phyloP scores from a whole-genome alignment of 2,797 vertebrate species.

The Setipinna tenuifilis region DNA sequence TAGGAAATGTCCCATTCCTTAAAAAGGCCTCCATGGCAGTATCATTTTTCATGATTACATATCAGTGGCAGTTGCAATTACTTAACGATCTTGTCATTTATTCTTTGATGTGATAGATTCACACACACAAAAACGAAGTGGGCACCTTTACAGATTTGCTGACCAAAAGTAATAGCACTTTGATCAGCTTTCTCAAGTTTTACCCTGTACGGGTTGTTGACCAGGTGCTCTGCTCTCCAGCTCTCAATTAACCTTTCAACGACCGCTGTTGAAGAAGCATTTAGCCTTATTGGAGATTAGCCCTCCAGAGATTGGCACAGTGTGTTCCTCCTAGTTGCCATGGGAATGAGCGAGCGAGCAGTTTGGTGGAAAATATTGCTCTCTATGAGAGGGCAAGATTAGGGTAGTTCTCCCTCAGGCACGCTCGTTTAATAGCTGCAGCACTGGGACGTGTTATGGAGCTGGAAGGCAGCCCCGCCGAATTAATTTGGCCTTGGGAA shows the following conservation, averaged over 20 bases:
- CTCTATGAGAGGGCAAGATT: conserved; percentile 10
- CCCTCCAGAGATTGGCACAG: conserved; percentile 10
- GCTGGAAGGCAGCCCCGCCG: neutral
- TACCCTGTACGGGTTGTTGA: neutral
- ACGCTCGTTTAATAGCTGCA: neutral
- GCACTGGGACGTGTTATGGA: conserved; percentile 9
- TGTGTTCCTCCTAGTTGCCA: conserved; percentile 7
- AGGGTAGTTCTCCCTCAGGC: conserved; percentile 7
- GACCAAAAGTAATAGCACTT: neutral
- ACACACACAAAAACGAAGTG: neutral
- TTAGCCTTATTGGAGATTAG: conserved; percentile 20
- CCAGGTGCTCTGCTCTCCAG: neutral
- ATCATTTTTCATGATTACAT: neutral
- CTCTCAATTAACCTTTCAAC: neutral
- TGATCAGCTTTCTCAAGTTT: neutral
- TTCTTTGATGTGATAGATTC: neutral
- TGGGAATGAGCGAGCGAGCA: conserved; percentile 3
- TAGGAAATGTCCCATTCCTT: neutral
- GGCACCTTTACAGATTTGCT: neutral
- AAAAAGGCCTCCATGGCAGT: neutral
- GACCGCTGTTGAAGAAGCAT: neutral
- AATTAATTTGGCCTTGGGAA: conserved; percentile 17
- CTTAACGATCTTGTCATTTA: neutral
- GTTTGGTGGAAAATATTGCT: conserved; percentile 18
- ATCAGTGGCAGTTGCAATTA: neutral